Evolutionary conservation across 2,888 invertebrate species (phyloP).

Genomic region (Eilema griseolum): DNA sequence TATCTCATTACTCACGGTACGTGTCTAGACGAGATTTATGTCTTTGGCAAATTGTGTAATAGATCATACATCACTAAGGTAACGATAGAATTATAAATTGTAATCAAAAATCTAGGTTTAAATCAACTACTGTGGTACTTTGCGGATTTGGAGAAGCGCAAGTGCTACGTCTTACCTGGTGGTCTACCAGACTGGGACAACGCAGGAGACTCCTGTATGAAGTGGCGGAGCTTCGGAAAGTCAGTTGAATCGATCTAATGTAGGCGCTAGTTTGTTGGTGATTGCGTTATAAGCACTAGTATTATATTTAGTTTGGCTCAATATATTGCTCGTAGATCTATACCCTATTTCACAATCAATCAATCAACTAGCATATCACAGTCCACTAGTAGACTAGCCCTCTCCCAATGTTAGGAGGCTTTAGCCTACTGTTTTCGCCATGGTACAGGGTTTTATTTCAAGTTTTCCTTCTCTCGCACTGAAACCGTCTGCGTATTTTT

Average conservation of each 20-base stretch:
- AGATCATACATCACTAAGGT: too few species aligned
- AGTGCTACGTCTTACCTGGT: conserved; percentile 91
- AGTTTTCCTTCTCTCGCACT: too few species aligned
- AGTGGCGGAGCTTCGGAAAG: conserved; percentile 95
- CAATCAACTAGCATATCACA: too few species aligned
- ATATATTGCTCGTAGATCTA: too few species aligned
- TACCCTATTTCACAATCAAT: too few species aligned
- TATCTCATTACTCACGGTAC: neutral
- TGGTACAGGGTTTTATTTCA: too few species aligned
- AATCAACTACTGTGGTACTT: conserved; percentile 98
- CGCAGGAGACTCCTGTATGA: conserved; percentile 92
- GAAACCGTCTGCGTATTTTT: too few species aligned
- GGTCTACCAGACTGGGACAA: conserved; percentile 92
- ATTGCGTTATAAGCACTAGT: neutral
- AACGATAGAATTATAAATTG: neutral
- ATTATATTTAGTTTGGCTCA: neutral
- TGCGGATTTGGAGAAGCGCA: conserved; percentile 93
- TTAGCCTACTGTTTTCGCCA: too few species aligned
- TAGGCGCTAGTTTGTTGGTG: conserved; percentile 25
- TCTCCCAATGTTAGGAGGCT: too few species aligned
- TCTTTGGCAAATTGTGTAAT: neutral
- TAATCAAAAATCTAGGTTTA: conserved; percentile 80
- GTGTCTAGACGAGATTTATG: neutral
- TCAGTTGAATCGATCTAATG: conserved; percentile 73
- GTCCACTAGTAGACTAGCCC: too few species aligned